Evolutionary conservation across 2,888 invertebrate genomes (phyloP).

Genomic region (Hypselothyrea guttata): DNA sequence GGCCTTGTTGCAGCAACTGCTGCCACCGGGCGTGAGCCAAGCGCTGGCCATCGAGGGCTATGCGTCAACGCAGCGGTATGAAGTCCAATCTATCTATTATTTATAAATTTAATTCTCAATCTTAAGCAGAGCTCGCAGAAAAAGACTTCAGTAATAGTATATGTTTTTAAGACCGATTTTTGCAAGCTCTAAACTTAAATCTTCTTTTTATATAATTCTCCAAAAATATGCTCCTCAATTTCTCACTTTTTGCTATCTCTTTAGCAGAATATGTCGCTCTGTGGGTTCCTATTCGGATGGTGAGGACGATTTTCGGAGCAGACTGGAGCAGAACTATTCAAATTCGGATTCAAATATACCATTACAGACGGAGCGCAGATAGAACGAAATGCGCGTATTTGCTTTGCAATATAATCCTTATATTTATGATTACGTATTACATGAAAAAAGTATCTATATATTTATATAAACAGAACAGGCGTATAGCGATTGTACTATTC

Average conservation of each 20-base stretch:
- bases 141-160: no score
- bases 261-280: conserved; percentile 75
- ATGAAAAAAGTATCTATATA: conserved; percentile 42
- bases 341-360: conserved; percentile 78
- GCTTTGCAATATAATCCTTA: conserved; percentile 42
- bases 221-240: neutral
- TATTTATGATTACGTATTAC: conserved; percentile 9
- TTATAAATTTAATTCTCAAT: no score
- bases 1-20: conserved; percentile 54
- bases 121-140: no score
- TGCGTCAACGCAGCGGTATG: conserved; percentile 67
- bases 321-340: conserved; percentile 69
- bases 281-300: conserved; percentile 81
- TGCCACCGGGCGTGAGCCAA: conserved; percentile 57
- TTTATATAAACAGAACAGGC: conserved; percentile 37
- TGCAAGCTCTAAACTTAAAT: no score
- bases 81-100: neutral
- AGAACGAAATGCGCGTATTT: conserved; percentile 20
- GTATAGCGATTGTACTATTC: neutral
- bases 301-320: conserved; percentile 69
- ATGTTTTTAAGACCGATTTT: no score
- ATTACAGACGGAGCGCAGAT: conserved; percentile 64
- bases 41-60: conserved; percentile 65
- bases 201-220: no score
- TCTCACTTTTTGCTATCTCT: neutral